A percentile compares a stretch with the other conserved stretches of the same genome.
Evolutionary conservation across 2,797 vertebrate species (phyloP).

Genomic region (Dryobates pubescens): DNA sequence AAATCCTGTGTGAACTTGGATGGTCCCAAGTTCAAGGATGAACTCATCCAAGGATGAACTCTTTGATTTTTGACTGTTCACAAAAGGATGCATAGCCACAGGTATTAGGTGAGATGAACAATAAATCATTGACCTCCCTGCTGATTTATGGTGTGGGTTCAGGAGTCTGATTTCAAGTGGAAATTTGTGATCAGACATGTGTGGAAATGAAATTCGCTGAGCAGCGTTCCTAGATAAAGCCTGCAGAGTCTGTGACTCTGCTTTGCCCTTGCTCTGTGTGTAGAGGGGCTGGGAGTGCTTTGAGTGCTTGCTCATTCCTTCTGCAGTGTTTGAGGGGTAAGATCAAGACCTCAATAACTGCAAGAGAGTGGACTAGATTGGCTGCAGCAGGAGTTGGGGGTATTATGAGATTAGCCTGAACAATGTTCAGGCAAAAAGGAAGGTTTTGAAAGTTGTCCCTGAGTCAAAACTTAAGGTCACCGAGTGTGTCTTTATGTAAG

Average conservation of each 20-base stretch:
- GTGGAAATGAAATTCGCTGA: not conserved
- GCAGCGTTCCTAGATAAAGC: not conserved
- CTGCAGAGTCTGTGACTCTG: not conserved
- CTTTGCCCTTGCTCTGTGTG: not conserved
- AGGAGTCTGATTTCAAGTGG: not conserved
- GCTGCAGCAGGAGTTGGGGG: fast-evolving
- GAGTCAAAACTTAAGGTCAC: not conserved
- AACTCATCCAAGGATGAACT: too few relatives aligned
- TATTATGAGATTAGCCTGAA: not conserved
- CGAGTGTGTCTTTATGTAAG: fast-evolving
- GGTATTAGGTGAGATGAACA: not conserved
- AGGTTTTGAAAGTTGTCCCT: not conserved
- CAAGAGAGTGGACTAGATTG: not conserved
- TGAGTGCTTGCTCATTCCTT: not conserved
- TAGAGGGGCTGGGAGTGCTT: not conserved
- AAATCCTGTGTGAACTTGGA: not conserved
- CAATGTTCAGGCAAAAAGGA: not conserved
- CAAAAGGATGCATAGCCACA: not conserved
- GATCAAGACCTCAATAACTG: not conserved
- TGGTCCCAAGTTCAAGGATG: too few relatives aligned
- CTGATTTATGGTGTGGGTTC: not conserved
- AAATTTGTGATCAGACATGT: not conserved
- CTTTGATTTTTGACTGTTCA: not conserved
- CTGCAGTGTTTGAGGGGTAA: fast-evolving
- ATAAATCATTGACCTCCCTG: not conserved